Evolutionary conservation across 2,888 invertebrate species (phyloP).

Genomic region (Orchesella flavescens): DNA sequence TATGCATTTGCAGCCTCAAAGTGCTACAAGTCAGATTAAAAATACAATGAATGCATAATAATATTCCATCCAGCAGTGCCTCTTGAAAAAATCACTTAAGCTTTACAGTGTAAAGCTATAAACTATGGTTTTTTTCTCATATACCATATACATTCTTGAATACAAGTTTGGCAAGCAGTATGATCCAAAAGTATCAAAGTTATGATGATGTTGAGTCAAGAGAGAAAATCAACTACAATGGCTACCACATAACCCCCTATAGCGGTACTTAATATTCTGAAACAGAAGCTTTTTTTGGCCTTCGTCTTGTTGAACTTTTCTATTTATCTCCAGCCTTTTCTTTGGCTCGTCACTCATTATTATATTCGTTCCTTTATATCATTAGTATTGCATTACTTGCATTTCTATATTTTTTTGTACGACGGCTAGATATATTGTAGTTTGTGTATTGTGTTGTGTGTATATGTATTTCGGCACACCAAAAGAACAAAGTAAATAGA

Average conservation of each 20-base stretch:
- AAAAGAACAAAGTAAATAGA: not conserved
- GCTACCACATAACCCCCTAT: conserved; percentile 55
- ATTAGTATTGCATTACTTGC: not conserved
- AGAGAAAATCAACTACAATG: conserved; percentile 16
- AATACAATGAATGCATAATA: conserved; percentile 13
- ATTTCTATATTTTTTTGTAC: not conserved
- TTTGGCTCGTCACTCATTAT: conserved; percentile 42
- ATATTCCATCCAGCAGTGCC: not conserved
- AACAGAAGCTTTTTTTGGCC: conserved; percentile 57
- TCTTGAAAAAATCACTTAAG: not conserved
- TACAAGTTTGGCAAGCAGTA: not conserved
- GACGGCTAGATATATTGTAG: not conserved
- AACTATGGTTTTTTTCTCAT: not conserved
- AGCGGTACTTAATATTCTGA: conserved; percentile 62
- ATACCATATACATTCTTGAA: not conserved
- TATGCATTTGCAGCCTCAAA: not conserved
- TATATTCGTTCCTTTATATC: conserved; percentile 24
- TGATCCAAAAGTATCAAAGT: too few species aligned
- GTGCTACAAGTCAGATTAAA: conserved; percentile 21
- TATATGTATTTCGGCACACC: conserved; percentile 17
- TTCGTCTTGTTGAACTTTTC: not conserved
- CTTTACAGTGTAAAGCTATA: not conserved
- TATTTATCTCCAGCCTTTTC: not conserved
- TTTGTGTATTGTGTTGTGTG: not conserved
- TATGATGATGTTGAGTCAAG: too few species aligned